Percentiles rank a stretch among this genome's conserved stretches.
These are phyloP conservation scores for Phrynocephalus forsythii DNA, from an alignment of 2,797 vertebrate genomes.

Conservation along the genomic window DNA sequence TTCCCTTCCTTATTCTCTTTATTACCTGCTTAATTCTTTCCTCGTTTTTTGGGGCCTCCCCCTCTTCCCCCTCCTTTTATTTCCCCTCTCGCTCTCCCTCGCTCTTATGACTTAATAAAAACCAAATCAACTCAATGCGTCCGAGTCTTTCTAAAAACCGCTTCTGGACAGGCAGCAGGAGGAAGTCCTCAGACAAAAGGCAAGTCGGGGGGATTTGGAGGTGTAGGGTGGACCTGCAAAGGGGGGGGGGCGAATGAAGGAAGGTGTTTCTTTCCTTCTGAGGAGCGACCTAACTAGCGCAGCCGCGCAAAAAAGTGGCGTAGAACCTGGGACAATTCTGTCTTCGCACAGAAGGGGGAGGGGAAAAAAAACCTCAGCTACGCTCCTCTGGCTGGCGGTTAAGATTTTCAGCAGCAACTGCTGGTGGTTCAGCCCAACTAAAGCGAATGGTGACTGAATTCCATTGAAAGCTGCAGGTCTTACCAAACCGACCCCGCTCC, in stretches of 20 bases:
- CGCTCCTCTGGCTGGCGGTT: background rate
- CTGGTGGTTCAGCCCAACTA: background rate
- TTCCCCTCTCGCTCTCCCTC: slow-evolving; percentile 15
- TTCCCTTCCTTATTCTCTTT: slow-evolving; percentile 43
- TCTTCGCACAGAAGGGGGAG: background rate
- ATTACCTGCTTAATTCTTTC: slow-evolving; percentile 65
- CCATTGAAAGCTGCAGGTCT: background rate
- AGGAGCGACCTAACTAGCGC: background rate
- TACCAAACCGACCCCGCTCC: background rate
- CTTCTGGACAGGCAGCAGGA: background rate
- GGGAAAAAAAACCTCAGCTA: too few species aligned
- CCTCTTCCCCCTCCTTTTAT: slow-evolving; percentile 12
- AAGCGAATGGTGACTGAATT: background rate
- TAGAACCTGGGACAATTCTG: too few species aligned
- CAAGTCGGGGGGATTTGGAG: background rate
- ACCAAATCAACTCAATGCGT: background rate
- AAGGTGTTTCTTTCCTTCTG: background rate
- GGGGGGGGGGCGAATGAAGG: background rate
- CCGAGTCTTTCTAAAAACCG: slow-evolving; percentile 19
- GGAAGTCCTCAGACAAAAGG: slow-evolving; percentile 21
- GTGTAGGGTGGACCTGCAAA: background rate
- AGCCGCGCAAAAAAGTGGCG: too few species aligned
- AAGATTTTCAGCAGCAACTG: background rate
- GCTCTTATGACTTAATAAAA: slow-evolving; percentile 57
- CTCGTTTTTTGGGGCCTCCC: slow-evolving; percentile 18